These are phyloP conservation scores for Halisarca cf. caerulea DNA, from an alignment of 37 sponge, comb jelly and placozoan species.

Conservation along the genomic window DNA sequence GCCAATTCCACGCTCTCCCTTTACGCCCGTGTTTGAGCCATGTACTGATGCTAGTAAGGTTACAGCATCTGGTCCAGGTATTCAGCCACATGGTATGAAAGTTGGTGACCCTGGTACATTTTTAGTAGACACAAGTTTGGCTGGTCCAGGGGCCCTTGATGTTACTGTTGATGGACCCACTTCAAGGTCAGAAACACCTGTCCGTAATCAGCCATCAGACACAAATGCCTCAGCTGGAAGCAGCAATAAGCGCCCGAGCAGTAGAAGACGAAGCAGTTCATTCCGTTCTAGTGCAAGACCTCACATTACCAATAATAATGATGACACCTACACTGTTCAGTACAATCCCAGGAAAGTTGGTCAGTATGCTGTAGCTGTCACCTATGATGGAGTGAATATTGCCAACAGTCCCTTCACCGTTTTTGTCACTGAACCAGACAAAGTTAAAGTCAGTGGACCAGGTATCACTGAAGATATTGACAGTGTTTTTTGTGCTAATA, in stretches of 20 bases:
- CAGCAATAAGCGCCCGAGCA: neutral
- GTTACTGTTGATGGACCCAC: slow-evolving; percentile 58
- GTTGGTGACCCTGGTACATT: slow-evolving; percentile 76
- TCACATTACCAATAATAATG: slow-evolving; percentile 66
- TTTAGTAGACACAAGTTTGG: slow-evolving; percentile 76
- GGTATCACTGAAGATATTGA: slow-evolving; percentile 59
- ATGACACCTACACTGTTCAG: slow-evolving; percentile 60
- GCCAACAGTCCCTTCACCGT: slow-evolving; percentile 73
- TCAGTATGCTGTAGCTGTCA: slow-evolving; percentile 65
- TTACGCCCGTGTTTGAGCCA: slow-evolving; percentile 74
- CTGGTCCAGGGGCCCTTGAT: slow-evolving; percentile 62
- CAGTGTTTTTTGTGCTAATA: slow-evolving; percentile 24
- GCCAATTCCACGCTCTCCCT: slow-evolving; percentile 82
- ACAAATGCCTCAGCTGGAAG: neutral
- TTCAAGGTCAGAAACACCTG: neutral
- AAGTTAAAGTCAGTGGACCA: slow-evolving; percentile 59
- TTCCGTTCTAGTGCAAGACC: slow-evolving; percentile 41
- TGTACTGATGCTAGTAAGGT: slow-evolving; percentile 83
- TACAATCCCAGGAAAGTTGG: slow-evolving; percentile 87
- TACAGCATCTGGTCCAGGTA: slow-evolving; percentile 88
- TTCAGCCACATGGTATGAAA: slow-evolving; percentile 76
- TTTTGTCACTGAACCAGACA: slow-evolving; percentile 76
- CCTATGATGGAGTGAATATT: slow-evolving; percentile 65
- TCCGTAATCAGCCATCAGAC: neutral
- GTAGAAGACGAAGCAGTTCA: slow-evolving; percentile 9